Percentiles rank a stretch among this genome's conserved stretches.
Evolutionary conservation across 1,140 invertebrate genomes (phyloP).

Genomic region (Nephila pilipes): DNA sequence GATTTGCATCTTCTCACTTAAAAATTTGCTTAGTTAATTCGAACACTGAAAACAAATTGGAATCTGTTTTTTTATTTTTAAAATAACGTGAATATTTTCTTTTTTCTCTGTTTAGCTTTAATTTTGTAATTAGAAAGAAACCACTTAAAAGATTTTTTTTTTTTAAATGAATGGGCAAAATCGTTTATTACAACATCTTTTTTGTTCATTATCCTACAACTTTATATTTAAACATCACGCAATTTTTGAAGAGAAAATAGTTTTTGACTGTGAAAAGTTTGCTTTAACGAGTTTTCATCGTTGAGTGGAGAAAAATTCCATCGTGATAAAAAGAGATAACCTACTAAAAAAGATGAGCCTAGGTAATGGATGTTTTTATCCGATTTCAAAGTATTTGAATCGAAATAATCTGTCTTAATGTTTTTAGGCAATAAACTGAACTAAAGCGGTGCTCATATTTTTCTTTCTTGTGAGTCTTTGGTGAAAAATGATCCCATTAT

Average conservation of each 20-base stretch:
- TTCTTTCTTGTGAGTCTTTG: too few relatives aligned
- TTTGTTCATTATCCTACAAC: not conserved
- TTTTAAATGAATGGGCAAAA: too few relatives aligned
- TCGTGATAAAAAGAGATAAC: conserved; percentile 14
- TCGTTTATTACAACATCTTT: not conserved
- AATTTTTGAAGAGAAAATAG: not conserved
- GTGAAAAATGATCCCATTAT: too few relatives aligned
- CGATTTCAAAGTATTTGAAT: not conserved
- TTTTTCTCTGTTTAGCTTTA: too few relatives aligned
- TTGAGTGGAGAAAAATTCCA: not conserved
- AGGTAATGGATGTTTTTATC: not conserved
- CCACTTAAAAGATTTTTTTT: too few relatives aligned
- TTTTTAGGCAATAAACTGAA: not conserved
- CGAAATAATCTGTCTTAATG: not conserved
- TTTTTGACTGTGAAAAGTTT: not conserved
- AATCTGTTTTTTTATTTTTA: too few relatives aligned
- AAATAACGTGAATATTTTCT: too few relatives aligned
- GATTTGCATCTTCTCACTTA: too few relatives aligned
- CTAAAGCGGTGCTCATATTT: too few relatives aligned
- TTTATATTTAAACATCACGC: conserved; percentile 9
- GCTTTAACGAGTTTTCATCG: not conserved
- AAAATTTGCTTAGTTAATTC: too few relatives aligned
- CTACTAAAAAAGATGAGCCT: not conserved
- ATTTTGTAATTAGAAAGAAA: too few relatives aligned
- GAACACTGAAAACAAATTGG: too few relatives aligned